These are phyloP conservation scores for Platysteira castanea DNA, from an alignment of 2,113 vertebrate species.

Conservation along the genomic window DNA sequence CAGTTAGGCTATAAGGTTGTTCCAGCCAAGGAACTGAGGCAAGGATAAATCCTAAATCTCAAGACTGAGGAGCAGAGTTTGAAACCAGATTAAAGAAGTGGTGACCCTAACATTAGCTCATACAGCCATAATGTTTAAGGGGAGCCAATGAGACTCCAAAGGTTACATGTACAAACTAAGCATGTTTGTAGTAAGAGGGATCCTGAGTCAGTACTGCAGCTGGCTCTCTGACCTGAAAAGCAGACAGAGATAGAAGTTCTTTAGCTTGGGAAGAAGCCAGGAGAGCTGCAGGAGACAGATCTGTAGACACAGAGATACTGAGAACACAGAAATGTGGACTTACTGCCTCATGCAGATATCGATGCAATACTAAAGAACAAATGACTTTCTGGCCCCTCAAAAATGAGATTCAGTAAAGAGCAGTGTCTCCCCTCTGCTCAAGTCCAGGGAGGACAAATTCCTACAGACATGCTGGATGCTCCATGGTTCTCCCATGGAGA, in stretches of 20 bases:
- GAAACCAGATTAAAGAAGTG: background rate
- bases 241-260: background rate
- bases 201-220: background rate
- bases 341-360: background rate
- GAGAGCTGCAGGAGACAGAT: background rate
- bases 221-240: background rate
- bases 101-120: background rate
- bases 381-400: background rate
- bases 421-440: background rate
- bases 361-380: background rate
- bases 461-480: rapidly evolving
- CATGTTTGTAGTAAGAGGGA: background rate
- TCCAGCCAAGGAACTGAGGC: background rate
- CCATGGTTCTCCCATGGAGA: background rate
- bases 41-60: background rate
- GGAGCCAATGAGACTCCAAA: background rate
- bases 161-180: background rate
- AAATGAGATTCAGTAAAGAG: background rate
- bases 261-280: background rate
- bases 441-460: background rate
- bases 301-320: background rate
- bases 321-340: background rate
- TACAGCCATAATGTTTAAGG: background rate
- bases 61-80: background rate
- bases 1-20: background rate